Evolutionary conservation across 2,888 invertebrate genomes (phyloP).

Genomic region (Scaptomyza reducta): DNA sequence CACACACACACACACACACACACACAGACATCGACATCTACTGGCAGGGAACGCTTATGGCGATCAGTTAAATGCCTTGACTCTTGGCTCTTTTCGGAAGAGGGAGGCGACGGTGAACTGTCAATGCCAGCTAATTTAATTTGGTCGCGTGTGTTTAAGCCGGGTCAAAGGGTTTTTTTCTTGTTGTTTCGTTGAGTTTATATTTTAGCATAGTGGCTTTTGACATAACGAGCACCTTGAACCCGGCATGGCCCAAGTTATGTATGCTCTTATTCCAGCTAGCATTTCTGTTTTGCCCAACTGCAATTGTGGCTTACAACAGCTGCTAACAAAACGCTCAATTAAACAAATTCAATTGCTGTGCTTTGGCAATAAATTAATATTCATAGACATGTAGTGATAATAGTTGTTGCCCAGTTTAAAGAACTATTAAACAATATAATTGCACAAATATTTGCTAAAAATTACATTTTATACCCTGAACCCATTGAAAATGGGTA

Average conservation of each 20-base stretch:
- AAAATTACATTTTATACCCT: background rate
- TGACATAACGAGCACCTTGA: constrained; percentile 11
- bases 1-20: background rate
- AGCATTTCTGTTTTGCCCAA: background rate
- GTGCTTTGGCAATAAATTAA: constrained; percentile 26
- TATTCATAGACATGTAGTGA: constrained; percentile 22
- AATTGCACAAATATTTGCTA: constrained; percentile 69
- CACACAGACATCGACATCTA: background rate
- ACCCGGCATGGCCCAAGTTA: background rate
- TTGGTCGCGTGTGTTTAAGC: constrained; percentile 42
- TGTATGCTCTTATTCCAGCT: background rate
- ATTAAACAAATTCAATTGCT: constrained; percentile 38
- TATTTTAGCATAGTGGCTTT: constrained; percentile 6
- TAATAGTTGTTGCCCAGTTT: constrained; percentile 3
- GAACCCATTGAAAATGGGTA: too few species aligned
- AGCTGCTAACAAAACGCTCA: constrained; percentile 8
- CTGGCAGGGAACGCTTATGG: constrained; percentile 33
- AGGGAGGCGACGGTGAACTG: background rate
- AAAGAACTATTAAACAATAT: constrained; percentile 7
- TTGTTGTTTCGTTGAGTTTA: background rate
- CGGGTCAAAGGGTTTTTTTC: constrained; percentile 24
- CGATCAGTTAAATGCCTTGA: constrained; percentile 50
- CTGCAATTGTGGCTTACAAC: background rate
- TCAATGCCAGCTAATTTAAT: constrained; percentile 56
- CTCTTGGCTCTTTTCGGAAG: constrained; percentile 10